These are phyloP conservation scores for Drosophila gunungcola DNA, from an alignment of 1,140 invertebrate species.

Conservation along the genomic window DNA sequence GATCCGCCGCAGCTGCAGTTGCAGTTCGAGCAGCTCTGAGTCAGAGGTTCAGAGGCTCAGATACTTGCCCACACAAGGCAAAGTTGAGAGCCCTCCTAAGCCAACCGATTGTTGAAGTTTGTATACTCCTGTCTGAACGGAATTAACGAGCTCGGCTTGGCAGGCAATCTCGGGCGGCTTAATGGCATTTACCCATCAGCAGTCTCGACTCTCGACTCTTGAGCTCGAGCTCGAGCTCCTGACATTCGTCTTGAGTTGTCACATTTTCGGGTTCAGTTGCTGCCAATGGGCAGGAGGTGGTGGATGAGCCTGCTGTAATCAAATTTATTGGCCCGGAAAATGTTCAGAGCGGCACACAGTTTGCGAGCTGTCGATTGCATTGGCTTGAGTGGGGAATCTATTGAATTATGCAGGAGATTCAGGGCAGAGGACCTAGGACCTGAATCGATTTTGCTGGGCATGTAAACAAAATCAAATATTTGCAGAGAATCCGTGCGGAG, in stretches of 20 bases:
- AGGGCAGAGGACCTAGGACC: background rate
- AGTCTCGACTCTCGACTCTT: background rate
- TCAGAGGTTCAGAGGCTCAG: slow-evolving; percentile 6
- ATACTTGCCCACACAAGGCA: background rate
- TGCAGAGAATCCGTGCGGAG: background rate
- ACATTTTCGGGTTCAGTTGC: slow-evolving; percentile 57
- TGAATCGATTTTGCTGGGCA: slow-evolving; percentile 29
- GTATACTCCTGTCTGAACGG: slow-evolving; percentile 19
- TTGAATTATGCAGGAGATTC: slow-evolving; percentile 65
- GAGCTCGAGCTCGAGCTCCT: slow-evolving; percentile 1
- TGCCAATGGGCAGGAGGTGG: slow-evolving; percentile 37
- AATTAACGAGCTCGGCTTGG: slow-evolving; percentile 42
- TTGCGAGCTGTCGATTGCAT: slow-evolving; percentile 76
- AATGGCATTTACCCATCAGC: slow-evolving; percentile 37
- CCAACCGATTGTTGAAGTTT: slow-evolving; percentile 4
- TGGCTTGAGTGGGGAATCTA: slow-evolving; percentile 47
- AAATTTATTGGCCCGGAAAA: slow-evolving; percentile 77
- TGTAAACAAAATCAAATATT: slow-evolving; percentile 49
- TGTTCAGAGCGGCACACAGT: slow-evolving; percentile 50
- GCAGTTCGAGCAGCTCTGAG: slow-evolving; percentile 15
- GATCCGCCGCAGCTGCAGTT: slow-evolving; percentile 27
- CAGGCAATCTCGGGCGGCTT: slow-evolving; percentile 21
- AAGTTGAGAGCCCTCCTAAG: slow-evolving; percentile 4
- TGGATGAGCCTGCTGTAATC: slow-evolving; percentile 35
- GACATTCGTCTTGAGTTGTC: slow-evolving; percentile 38